A percentile compares a stretch with the other conserved stretches of the same genome.
Conservation (phyloP, 2,113 vertebrate genomes). For the Bucco capensis region DNA sequence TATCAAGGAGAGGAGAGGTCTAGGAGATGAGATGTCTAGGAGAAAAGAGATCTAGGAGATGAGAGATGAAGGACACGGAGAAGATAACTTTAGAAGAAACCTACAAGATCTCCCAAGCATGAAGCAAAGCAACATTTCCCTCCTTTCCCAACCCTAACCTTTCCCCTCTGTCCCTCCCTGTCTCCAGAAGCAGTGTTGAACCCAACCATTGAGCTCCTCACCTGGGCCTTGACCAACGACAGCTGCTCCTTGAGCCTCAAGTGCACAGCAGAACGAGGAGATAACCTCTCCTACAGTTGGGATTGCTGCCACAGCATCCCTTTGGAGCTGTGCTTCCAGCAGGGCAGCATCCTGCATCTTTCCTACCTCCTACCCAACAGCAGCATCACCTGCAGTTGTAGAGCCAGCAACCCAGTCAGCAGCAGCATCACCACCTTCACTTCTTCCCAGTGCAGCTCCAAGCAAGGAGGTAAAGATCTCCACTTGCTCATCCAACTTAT, state of each 20-base stretch:
- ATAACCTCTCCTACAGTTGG: conserved; percentile 19
- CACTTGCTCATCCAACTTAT: too few species aligned
- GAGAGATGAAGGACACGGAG: too few species aligned
- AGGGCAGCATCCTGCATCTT: background rate
- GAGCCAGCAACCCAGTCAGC: background rate
- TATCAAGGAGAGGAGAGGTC: too few species aligned
- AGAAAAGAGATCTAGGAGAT: too few species aligned
- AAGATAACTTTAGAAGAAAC: too few species aligned
- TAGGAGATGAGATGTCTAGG: too few species aligned
- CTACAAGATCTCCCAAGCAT: background rate
- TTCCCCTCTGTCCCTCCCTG: background rate
- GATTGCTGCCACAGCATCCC: background rate
- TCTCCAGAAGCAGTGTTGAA: background rate
- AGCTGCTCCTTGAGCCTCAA: conserved; percentile 10
- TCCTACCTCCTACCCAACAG: background rate
- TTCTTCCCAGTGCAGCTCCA: background rate
- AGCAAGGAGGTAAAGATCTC: background rate
- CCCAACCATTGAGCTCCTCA: background rate
- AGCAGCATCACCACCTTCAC: fast-evolving
- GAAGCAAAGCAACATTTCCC: background rate
- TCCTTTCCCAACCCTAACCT: background rate
- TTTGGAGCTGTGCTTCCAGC: background rate
- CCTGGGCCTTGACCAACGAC: background rate
- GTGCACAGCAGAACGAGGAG: background rate
- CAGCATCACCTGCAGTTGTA: background rate